Percentiles rank a stretch among this genome's conserved stretches.
These are phyloP conservation scores for Congeria kusceri DNA, from an alignment of 2,888 invertebrate species.

Conservation along the genomic window DNA sequence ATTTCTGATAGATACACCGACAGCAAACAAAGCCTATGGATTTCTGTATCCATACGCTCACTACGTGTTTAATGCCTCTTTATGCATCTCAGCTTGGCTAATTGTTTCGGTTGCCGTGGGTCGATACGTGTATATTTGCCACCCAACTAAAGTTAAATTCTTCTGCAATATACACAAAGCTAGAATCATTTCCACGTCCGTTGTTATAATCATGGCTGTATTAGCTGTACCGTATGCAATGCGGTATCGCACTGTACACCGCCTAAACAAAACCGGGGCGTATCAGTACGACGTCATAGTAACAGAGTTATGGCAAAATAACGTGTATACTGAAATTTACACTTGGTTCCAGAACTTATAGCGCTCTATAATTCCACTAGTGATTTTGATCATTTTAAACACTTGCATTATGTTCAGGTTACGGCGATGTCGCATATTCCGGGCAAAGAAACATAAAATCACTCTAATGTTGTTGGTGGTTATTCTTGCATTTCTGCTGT, in stretches of 20 bases:
- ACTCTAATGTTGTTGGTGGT: conserved; percentile 83
- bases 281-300: conserved; percentile 72
- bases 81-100: conserved; percentile 83
- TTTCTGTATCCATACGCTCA: conserved; percentile 84
- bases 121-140: conserved; percentile 83
- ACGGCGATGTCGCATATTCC: conserved; percentile 71
- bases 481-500: conserved; percentile 83
- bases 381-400: conserved; percentile 80
- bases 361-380: conserved; percentile 82
- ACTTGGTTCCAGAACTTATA: conserved; percentile 82
- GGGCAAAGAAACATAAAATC: conserved; percentile 78
- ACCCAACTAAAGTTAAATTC: conserved; percentile 78
- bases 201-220: conserved; percentile 79
- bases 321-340: conserved; percentile 75
- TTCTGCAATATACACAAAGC: conserved; percentile 80
- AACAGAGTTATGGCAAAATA: conserved; percentile 79
- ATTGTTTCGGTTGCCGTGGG: conserved; percentile 84
- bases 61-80: conserved; percentile 81
- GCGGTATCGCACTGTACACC: conserved; percentile 75
- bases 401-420: conserved; percentile 81
- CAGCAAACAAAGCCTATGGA: conserved; percentile 78
- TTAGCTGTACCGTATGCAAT: conserved; percentile 81
- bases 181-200: conserved; percentile 72
- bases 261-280: conserved; percentile 60
- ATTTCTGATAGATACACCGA: conserved; percentile 68